These are phyloP conservation scores for Nomada goodeniana DNA, from an alignment of 2,888 invertebrate species.

Conservation along the genomic window DNA sequence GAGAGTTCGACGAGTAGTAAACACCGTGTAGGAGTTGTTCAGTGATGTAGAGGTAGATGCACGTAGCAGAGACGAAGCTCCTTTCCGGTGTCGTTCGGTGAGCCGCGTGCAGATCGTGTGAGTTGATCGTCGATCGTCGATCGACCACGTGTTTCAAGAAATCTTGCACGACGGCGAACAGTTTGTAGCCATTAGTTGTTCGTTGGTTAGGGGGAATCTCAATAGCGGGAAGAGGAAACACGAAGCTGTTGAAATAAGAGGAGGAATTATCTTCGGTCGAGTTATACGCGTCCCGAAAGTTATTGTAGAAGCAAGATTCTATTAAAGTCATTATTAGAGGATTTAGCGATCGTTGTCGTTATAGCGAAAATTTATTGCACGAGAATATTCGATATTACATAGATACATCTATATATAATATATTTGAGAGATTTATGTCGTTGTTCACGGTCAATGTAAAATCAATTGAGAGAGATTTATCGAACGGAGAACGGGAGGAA, in stretches of 20 bases:
- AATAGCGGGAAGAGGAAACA: conserved; percentile 2
- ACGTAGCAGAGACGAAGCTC: background rate
- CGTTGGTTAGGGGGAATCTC: conserved; percentile 16
- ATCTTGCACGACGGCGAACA: conserved; percentile 21
- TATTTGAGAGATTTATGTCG: conserved; percentile 57
- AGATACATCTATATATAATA: conserved; percentile 49
- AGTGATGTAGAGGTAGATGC: background rate
- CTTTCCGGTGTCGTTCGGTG: conserved; percentile 4
- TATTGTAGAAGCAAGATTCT: conserved; percentile 55
- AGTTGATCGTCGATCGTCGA: conserved; percentile 36
- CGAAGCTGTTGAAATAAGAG: conserved; percentile 22
- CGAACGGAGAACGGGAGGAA: conserved; percentile 3
- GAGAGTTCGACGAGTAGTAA: conserved; percentile 32
- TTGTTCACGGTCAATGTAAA: conserved; percentile 38
- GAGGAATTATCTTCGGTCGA: conserved; percentile 19
- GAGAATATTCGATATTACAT: conserved; percentile 53
- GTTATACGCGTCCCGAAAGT: conserved; percentile 33
- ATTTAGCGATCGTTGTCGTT: conserved; percentile 65
- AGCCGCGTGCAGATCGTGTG: conserved; percentile 1
- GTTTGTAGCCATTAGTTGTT: conserved; percentile 15
- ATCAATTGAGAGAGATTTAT: conserved; percentile 38
- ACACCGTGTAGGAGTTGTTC: conserved; percentile 12
- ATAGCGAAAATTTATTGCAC: conserved; percentile 62
- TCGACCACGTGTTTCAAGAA: conserved; percentile 62
- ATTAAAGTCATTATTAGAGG: conserved; percentile 62